Evolutionary conservation across 2,888 invertebrate genomes (phyloP), one percentile per base, ranked within the genome.

Genomic region (Eucera pruinosa): DNA sequence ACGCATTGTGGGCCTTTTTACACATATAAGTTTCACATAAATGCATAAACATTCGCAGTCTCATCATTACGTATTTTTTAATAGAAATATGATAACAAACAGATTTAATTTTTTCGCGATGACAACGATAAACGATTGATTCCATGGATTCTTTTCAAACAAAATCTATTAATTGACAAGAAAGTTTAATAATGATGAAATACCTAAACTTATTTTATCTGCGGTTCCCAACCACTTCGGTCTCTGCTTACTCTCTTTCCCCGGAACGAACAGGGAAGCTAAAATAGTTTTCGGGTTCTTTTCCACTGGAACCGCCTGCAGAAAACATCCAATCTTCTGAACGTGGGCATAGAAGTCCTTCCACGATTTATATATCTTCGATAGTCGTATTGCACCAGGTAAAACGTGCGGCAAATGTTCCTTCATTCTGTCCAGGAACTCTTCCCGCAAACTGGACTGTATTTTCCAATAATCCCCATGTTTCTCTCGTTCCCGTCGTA

Each of bases 211-310:
- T 45, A 85, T 23, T 20, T 73, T 82, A 47, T 88, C 82, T 20
- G 83, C 83, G 13, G 88, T 88, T 52, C 87, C 87, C 36, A 78
- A 58, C 85, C 84, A 87, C 20, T 50, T 67, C 0, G 83, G 55
- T 20, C 43, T 36, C 7, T 54, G 20, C 0, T 62, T 71, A 13
- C 76, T 79, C n/a, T 2, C 36, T 15, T 64, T 69, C 9, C 73
- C 82, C 1, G 85, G 81, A 23, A 88, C 27, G 23, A 88, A 85
- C 0, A 86, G 18, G 0, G 70, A 48, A 3, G 80, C 71, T 1
- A 71, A 45, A 3, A 87, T 27, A 11, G 57, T 79, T 15, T 52
- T 81, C 0, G 73, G 36, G 1, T 69, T 50, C 23, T 81, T 83
- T 57, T 80, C 65, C 18, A 50, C 66, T 0, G 84, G 85, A 0